These are phyloP conservation scores for Polydrusus tereticollis DNA, from an alignment of 2,888 invertebrate species.

Conservation along the genomic window DNA sequence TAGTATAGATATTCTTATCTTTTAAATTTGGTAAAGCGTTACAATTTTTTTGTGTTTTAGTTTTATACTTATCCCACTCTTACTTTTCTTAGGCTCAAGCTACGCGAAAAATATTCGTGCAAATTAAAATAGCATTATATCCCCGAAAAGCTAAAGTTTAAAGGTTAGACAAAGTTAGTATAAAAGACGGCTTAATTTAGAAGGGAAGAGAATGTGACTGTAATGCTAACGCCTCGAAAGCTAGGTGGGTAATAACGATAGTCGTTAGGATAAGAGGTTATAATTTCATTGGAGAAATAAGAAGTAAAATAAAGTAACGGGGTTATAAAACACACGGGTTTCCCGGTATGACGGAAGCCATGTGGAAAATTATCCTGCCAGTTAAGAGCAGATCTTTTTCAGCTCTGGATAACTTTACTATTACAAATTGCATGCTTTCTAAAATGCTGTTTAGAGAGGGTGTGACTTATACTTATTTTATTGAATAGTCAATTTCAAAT, in stretches of 20 bases:
- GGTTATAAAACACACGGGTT: conserved; percentile 25
- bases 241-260: conserved; percentile 38
- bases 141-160: conserved; percentile 12
- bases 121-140: too few relatives aligned
- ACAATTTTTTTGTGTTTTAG: too few relatives aligned
- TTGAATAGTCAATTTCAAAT: too few relatives aligned
- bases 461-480: too few relatives aligned
- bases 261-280: conserved; percentile 47
- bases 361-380: background rate
- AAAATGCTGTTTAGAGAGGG: too few relatives aligned
- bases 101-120: too few relatives aligned
- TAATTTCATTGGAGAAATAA: conserved; percentile 37
- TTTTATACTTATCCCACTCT: too few relatives aligned
- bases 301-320: conserved; percentile 33
- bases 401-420: background rate
- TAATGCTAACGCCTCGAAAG: conserved; percentile 39
- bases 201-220: conserved; percentile 38
- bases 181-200: conserved; percentile 42
- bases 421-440: background rate
- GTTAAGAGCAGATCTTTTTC: background rate
- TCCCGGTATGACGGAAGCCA: conserved; percentile 13
- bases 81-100: too few relatives aligned
- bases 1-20: too few relatives aligned
- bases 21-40: too few relatives aligned
- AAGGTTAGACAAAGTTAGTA: conserved; percentile 30